These are phyloP conservation scores for Hydrophis major DNA, from an alignment of 2,797 vertebrate genomes.

Conservation along the genomic window DNA sequence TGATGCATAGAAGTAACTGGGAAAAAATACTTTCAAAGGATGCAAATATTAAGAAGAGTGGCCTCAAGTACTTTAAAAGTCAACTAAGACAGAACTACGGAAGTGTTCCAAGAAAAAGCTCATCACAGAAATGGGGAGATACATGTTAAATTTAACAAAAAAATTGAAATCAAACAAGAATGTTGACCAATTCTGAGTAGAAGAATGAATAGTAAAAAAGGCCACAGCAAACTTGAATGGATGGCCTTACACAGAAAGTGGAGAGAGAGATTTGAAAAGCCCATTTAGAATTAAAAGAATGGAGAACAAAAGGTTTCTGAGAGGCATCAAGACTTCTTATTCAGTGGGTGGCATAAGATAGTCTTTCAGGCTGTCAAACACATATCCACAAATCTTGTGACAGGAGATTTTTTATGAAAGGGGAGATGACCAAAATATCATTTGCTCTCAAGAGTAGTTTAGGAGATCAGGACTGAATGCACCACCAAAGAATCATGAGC, in stretches of 20 bases:
- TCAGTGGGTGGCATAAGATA: background rate
- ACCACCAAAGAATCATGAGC: background rate
- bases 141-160: background rate
- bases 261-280: background rate
- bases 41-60: background rate
- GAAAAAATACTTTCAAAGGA: background rate
- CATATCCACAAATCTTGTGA: background rate
- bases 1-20: background rate
- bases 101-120: background rate
- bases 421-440: background rate
- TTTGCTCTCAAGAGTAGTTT: background rate
- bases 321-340: background rate
- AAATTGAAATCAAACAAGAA: background rate
- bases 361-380: background rate
- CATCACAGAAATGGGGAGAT: background rate
- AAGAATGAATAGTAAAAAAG: background rate
- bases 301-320: background rate
- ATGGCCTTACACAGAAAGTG: background rate
- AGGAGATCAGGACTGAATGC: background rate
- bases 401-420: background rate
- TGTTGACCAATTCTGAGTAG: background rate
- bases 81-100: background rate
- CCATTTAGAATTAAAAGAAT: background rate
- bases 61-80: background rate
- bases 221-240: background rate